phyloP scores from a whole-genome alignment of 2,113 vertebrate genomes.

The Pelecanoides urinatrix region DNA sequence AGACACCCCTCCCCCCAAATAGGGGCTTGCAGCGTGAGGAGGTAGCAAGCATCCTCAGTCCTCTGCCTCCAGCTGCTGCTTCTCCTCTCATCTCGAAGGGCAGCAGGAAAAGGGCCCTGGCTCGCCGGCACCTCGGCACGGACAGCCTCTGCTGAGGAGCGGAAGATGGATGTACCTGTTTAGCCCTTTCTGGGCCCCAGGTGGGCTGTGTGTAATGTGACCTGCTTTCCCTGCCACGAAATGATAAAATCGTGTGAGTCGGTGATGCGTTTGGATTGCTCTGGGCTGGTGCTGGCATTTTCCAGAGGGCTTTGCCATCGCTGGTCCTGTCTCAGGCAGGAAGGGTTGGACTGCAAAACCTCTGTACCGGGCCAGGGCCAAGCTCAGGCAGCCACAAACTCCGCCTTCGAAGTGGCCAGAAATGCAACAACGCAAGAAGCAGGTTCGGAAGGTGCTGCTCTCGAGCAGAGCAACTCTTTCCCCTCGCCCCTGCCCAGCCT shows the following conservation, averaged over 20 bases:
- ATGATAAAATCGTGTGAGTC: fast-evolving
- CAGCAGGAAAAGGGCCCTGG: background rate
- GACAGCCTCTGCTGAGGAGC: background rate
- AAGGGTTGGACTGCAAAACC: background rate
- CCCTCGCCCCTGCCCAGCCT: background rate
- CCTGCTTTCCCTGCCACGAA: background rate
- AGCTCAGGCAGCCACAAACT: background rate
- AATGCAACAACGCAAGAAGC: background rate
- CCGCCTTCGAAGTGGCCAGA: background rate
- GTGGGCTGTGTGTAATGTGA: background rate
- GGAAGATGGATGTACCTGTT: background rate
- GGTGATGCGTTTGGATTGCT: background rate
- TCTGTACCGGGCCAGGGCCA: background rate
- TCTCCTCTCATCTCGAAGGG: background rate
- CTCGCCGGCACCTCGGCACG: fast-evolving
- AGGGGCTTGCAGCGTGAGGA: background rate
- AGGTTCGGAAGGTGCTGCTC: background rate
- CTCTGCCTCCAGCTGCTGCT: background rate
- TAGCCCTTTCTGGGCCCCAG: background rate
- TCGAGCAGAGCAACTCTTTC: background rate
- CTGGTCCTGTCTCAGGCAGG: background rate
- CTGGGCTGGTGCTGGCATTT: background rate
- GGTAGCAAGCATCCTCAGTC: background rate
- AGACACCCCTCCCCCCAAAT: fast-evolving
- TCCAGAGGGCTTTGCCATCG: background rate